A percentile compares a stretch with the other conserved stretches of the same genome.
These are phyloP conservation scores for Sebastes nivosus DNA, from an alignment of 2,797 vertebrate species.

Conservation along the genomic window DNA sequence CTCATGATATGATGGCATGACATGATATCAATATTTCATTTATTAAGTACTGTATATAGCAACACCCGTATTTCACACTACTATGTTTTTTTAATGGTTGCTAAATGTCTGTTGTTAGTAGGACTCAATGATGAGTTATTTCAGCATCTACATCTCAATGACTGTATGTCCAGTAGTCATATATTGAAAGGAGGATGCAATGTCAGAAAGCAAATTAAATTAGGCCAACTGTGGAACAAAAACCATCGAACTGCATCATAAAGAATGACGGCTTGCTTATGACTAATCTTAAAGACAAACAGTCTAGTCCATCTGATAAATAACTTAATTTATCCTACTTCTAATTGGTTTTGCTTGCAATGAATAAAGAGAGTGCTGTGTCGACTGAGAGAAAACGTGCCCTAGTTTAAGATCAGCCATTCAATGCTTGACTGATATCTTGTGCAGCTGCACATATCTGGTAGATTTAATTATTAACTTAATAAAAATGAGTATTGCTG, in stretches of 20 bases:
- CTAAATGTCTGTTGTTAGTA: too few species aligned
- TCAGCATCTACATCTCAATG: neutral
- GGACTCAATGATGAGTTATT: neutral
- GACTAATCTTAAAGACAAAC: neutral
- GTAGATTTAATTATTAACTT: constrained; percentile 5
- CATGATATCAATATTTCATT: neutral
- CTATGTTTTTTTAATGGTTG: neutral
- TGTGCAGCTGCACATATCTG: neutral
- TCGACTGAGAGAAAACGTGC: neutral
- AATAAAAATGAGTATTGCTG: neutral
- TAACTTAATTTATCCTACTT: neutral
- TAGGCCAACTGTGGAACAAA: neutral
- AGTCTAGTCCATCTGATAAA: neutral
- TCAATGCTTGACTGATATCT: neutral
- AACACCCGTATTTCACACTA: neutral
- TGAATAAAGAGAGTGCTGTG: neutral
- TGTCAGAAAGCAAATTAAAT: neutral
- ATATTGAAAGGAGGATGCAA: neutral
- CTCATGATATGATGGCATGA: neutral
- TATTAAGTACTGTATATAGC: neutral
- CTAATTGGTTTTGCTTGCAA: neutral
- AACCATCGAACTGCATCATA: neutral
- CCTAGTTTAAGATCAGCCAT: neutral
- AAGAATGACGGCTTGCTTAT: neutral
- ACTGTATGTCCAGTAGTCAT: neutral